phyloP scores from a whole-genome alignment of 2,113 vertebrate species.

The Carassius auratus region DNA sequence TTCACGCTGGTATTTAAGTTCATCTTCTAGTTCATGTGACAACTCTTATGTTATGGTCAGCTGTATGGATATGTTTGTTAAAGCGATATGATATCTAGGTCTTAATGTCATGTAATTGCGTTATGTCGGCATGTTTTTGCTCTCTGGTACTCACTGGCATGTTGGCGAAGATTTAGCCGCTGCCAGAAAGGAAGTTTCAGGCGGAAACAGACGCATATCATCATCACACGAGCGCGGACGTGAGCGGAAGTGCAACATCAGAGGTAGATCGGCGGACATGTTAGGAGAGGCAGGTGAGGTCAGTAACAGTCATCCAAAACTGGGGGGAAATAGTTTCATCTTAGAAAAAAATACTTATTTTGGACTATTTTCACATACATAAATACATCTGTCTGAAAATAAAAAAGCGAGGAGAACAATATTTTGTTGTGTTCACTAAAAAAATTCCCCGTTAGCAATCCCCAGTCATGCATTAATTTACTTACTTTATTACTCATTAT shows the following conservation, averaged over 20 bases:
- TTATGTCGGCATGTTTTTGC: background rate
- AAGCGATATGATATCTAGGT: rapidly evolving
- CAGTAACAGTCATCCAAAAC: background rate
- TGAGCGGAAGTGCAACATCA: constrained; percentile 70
- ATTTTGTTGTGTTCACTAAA: background rate
- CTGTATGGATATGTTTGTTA: background rate
- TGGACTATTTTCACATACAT: too few relatives aligned
- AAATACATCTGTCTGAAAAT: too few relatives aligned
- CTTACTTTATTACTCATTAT: too few relatives aligned
- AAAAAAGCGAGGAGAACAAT: too few relatives aligned
- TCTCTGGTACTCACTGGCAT: constrained; percentile 87
- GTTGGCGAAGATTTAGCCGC: constrained; percentile 79
- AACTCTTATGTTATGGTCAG: background rate
- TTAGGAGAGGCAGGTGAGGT: constrained; percentile 59
- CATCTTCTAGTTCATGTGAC: background rate
- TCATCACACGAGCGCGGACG: constrained; percentile 69
- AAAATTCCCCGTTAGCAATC: background rate
- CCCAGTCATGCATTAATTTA: too few relatives aligned
- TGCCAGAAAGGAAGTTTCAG: constrained; percentile 83
- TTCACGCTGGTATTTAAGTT: background rate
- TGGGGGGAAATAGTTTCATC: background rate
- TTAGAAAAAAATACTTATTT: too few relatives aligned
- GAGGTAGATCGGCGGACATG: constrained; percentile 57
- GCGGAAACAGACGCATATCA: constrained; percentile 79
- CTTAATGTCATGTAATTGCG: background rate